Conservation (phyloP, 2,888 invertebrate species). For the Linnaemya tessellans region DNA sequence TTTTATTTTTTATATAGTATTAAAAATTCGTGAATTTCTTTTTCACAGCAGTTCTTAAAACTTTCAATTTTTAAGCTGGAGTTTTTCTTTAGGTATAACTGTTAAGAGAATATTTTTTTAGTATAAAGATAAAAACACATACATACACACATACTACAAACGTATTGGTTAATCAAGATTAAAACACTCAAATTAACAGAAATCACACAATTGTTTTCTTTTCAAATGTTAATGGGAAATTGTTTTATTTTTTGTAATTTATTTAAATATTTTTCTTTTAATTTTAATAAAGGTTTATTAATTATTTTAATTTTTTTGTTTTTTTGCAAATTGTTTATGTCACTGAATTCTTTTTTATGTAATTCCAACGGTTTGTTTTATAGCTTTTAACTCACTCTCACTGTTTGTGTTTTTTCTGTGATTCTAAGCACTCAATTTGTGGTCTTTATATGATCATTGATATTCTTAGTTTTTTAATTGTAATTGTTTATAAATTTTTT, state of each 20-base stretch:
- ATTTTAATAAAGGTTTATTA: conserved; percentile 45
- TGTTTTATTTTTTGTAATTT: conserved; percentile 38
- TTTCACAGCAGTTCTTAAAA: conserved; percentile 5
- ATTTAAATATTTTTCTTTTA: conserved; percentile 26
- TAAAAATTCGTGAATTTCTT: conserved; percentile 25
- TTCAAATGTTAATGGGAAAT: conserved; percentile 8
- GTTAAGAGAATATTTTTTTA: too few species aligned
- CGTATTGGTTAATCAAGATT: background rate
- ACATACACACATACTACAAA: too few species aligned
- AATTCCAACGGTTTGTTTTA: conserved; percentile 20
- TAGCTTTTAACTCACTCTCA: conserved; percentile 2
- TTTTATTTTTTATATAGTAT: background rate
- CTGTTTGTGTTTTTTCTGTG: conserved; percentile 47
- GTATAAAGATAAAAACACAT: too few species aligned
- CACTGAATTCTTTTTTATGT: background rate
- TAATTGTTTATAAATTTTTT: conserved; percentile 9
- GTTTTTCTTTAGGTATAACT: background rate
- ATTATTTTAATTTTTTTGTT: conserved; percentile 35
- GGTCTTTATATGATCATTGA: conserved; percentile 50
- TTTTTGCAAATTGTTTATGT: conserved; percentile 2
- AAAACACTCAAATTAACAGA: background rate
- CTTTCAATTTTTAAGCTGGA: background rate
- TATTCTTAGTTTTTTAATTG: conserved; percentile 16
- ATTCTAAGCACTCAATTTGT: conserved; percentile 13
- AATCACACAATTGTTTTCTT: conserved; percentile 1